phyloP scores from a whole-genome alignment of 2,888 invertebrate species.

The Papilio elwesi region DNA sequence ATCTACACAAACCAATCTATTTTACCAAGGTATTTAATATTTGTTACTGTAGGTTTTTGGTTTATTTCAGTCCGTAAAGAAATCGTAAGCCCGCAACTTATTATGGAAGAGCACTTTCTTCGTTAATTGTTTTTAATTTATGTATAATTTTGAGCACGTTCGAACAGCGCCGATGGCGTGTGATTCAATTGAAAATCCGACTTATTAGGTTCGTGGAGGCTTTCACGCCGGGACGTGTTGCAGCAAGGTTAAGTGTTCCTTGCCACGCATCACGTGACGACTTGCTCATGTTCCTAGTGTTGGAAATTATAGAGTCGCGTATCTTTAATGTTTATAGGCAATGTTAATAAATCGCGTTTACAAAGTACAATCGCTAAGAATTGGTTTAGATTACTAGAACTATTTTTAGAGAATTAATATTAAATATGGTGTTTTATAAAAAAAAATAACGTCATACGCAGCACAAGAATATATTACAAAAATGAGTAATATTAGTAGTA shows the following conservation, averaged over 20 bases:
- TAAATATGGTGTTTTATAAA: too few species aligned
- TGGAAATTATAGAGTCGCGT: conserved; percentile 33
- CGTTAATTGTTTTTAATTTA: conserved; percentile 2
- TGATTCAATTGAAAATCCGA: conserved; percentile 7
- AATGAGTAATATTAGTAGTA: too few species aligned
- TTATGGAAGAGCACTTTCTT: neutral
- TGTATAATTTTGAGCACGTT: conserved; percentile 1
- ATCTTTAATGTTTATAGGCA: conserved; percentile 32
- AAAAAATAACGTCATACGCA: too few species aligned
- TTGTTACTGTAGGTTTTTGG: too few species aligned
- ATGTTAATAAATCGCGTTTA: conserved; percentile 26
- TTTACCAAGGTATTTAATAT: too few species aligned
- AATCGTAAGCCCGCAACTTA: neutral
- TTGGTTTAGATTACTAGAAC: conserved; percentile 9
- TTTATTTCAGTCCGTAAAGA: too few species aligned
- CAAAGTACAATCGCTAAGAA: conserved; percentile 16
- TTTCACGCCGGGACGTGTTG: conserved; percentile 31
- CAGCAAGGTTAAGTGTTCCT: conserved; percentile 36
- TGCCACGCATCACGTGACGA: conserved; percentile 31
- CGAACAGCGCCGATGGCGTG: conserved; percentile 12
- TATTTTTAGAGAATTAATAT: neutral
- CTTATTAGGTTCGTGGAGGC: conserved; percentile 8
- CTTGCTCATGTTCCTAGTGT: conserved; percentile 27
- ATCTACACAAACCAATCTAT: too few species aligned
- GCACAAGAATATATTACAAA: too few species aligned